Conservation (phyloP, 2,113 vertebrate species). For the Chlorodrepanis virens region DNA sequence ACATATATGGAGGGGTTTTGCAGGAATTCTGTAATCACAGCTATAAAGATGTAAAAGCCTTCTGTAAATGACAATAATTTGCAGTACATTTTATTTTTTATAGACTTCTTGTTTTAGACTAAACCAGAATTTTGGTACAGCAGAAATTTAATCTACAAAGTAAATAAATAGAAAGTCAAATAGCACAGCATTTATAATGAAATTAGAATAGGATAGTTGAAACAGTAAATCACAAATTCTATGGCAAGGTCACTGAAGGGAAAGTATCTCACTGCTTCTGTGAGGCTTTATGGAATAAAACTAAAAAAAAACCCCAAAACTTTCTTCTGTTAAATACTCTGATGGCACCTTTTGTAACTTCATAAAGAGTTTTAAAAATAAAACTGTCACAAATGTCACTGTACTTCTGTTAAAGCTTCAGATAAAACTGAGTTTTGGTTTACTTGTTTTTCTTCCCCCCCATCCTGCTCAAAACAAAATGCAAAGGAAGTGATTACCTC, state of each 20-base stretch:
- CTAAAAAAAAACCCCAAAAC: background rate
- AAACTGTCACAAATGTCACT: background rate
- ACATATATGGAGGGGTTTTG: background rate
- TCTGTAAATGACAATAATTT: background rate
- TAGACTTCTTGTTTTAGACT: background rate
- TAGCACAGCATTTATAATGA: background rate
- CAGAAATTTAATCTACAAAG: background rate
- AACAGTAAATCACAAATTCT: background rate
- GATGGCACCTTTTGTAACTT: background rate
- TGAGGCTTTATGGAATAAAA: background rate
- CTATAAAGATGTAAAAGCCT: background rate
- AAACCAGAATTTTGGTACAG: background rate
- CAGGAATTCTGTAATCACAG: background rate
- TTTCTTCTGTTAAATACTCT: background rate
- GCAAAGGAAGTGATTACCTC: background rate
- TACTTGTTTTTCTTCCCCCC: accelerated
- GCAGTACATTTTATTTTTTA: background rate
- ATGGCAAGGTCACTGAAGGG: background rate
- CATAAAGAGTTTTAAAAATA: background rate
- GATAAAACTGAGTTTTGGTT: background rate
- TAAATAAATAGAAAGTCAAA: background rate
- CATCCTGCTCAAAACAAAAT: background rate
- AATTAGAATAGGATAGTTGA: background rate
- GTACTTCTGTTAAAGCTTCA: background rate
- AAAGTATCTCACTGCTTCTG: background rate